Evolutionary conservation across 1,140 invertebrate genomes (phyloP).

Genomic region (Streblospio benedicti): DNA sequence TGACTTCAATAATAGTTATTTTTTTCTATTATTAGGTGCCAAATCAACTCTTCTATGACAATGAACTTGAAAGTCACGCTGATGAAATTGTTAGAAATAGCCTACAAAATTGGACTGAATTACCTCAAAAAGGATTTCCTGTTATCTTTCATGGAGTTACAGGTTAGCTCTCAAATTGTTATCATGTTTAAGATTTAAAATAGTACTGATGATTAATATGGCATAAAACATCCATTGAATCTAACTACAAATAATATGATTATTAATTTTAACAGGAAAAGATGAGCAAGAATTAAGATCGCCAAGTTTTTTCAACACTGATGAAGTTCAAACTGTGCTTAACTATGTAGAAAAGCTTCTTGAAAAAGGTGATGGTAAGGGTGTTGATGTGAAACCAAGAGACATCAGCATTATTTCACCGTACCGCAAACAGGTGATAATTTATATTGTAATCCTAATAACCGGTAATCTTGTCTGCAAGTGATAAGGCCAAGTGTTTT

Average conservation of each 20-base stretch:
- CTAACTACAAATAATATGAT: too few relatives aligned
- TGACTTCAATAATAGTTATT: too few relatives aligned
- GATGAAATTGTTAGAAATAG: conserved; percentile 26
- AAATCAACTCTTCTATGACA: conserved; percentile 36
- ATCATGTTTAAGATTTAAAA: too few relatives aligned
- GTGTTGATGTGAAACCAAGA: conserved; percentile 48
- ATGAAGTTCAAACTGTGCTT: conserved; percentile 60
- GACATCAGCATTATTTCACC: conserved; percentile 88
- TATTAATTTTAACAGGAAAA: too few relatives aligned
- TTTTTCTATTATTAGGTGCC: too few relatives aligned
- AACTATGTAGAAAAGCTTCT: conserved; percentile 37
- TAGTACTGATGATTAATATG: too few relatives aligned
- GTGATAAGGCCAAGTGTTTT: too few relatives aligned
- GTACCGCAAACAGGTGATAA: conserved; percentile 72
- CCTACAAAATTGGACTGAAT: conserved; percentile 33
- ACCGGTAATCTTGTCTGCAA: too few relatives aligned
- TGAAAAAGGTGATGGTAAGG: too few relatives aligned
- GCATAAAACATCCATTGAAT: too few relatives aligned
- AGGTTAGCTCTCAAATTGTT: too few relatives aligned
- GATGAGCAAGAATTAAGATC: conserved; percentile 47
- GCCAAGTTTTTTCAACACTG: conserved; percentile 80
- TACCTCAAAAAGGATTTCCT: conserved; percentile 55
- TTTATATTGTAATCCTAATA: background rate
- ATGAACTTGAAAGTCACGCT: conserved; percentile 47
- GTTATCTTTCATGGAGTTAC: conserved; percentile 71